A percentile compares a stretch with the other conserved stretches of the same genome.
Evolutionary conservation across 2,888 invertebrate species (phyloP).

Genomic region (Sepioteuthis lessoniana): DNA sequence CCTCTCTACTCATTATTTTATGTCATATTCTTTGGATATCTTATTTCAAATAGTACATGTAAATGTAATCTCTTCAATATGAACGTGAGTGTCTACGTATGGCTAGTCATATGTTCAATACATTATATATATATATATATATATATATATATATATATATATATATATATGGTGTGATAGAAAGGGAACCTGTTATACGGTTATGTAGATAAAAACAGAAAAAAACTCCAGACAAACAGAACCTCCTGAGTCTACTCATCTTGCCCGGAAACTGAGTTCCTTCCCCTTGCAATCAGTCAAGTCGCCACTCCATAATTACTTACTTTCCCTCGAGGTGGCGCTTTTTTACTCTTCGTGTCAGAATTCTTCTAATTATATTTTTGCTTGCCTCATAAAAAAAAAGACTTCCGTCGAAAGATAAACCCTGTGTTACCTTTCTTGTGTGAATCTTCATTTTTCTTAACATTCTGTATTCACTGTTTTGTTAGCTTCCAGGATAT

Average conservation of each 20-base stretch:
- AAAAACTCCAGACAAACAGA: slow-evolving; percentile 8
- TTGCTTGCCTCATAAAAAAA: not conserved
- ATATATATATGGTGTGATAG: not conserved
- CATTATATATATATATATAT: too few species aligned
- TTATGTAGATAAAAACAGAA: not conserved
- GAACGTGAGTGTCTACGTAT: too few species aligned
- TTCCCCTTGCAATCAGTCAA: not conserved
- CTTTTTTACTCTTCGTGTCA: not conserved
- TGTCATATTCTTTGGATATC: too few species aligned
- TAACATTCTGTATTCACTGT: too few species aligned
- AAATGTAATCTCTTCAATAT: too few species aligned
- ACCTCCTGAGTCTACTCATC: not conserved
- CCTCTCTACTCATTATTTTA: too few species aligned
- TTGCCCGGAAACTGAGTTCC: not conserved
- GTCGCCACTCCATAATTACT: not conserved
- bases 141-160: too few species aligned
- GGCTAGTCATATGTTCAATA: too few species aligned
- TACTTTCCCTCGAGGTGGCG: not conserved
- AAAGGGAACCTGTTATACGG: not conserved
- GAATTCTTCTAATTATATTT: not conserved
- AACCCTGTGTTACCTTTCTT: not conserved
- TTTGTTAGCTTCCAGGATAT: not conserved
- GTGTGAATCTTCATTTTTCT: not conserved
- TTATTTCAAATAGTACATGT: too few species aligned
- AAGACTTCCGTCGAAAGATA: not conserved